These are phyloP conservation scores for Peromyscus californicus DNA, from an alignment of 2,113 vertebrate species.

Conservation along the genomic window DNA sequence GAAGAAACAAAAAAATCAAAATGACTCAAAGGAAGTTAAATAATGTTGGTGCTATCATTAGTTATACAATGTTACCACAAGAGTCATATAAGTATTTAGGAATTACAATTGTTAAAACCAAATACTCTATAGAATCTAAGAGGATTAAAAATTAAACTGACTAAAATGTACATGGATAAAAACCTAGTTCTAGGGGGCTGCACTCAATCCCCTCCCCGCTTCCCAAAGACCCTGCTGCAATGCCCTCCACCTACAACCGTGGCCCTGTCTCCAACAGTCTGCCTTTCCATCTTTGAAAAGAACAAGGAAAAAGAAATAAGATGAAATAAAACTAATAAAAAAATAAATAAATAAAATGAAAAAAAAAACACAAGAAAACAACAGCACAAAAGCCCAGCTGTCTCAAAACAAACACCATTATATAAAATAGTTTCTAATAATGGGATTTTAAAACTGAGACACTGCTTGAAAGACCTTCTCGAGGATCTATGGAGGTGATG, in stretches of 20 bases:
- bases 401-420: conserved; percentile 3
- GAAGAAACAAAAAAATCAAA: conserved; percentile 47
- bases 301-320: background rate
- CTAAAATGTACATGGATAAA: background rate
- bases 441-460: background rate
- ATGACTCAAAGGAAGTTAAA: conserved; percentile 39
- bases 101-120: background rate
- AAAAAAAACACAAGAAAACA: background rate
- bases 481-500: background rate
- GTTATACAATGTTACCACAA: background rate
- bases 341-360: background rate
- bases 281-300: background rate
- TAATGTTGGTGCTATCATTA: conserved; percentile 20
- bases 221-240: background rate
- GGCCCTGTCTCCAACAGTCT: background rate
- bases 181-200: background rate
- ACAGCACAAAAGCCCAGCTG: background rate
- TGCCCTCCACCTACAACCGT: background rate
- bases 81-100: conserved; percentile 32
- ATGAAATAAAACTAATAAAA: background rate
- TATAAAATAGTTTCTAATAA: conserved; percentile 33
- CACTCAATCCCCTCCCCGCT: background rate
- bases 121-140: conserved; percentile 34
- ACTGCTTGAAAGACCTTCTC: background rate
- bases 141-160: conserved; percentile 43